Evolutionary conservation across 2,113 vertebrate species (phyloP), one percentile per base, ranked within the genome.

Genomic region (Mesoclemmys tuberculata): DNA sequence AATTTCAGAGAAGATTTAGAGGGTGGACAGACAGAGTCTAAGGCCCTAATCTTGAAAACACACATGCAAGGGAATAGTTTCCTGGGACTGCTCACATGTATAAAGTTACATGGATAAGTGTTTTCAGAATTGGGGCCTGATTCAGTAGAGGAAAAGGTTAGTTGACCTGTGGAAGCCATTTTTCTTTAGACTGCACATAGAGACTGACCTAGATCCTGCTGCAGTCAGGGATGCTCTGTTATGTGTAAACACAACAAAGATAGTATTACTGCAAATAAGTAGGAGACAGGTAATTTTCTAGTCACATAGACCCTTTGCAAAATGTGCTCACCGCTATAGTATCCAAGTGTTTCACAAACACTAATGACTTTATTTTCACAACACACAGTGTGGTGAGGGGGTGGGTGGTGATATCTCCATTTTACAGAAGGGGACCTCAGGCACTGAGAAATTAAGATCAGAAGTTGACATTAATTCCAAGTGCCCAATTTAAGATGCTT

Each of bases 121-220:
- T 88, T 80, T 79, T 13, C 80, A 79, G 51, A 83, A n/a, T 48
- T 0, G 0, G 24, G 38, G 78, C 71, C 64, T 18, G 6, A 6
- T 9, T 55, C 10, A 85, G 56, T n/a, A 85, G 35, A 1, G 1
- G 5, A 78, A 85, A 35, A 44, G 79, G 35, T 46, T 55, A 6
- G 64, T 52, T 81, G 82, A 52, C 44, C 49, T 1, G 1, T 87
- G 61, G 48, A 93, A 85, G 61, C 52, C 64, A 80, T 8, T 82
- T 94, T 95, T 81, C 55, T 58, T 87, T 61, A 71, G 83, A n/a
- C 0, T 0, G 11, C 8, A 10, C 8, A 48, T 19, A 81, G 85
- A 75, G 29, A 35, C n/a, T 87, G 29, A 78, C 94, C 35, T 82
- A 88, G 41, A 95, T 91, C 84, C 29, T 89, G 44, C 82, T 81